These are phyloP conservation scores for Athalia rosae DNA, from an alignment of 2,888 invertebrate species.

Conservation along the genomic window DNA sequence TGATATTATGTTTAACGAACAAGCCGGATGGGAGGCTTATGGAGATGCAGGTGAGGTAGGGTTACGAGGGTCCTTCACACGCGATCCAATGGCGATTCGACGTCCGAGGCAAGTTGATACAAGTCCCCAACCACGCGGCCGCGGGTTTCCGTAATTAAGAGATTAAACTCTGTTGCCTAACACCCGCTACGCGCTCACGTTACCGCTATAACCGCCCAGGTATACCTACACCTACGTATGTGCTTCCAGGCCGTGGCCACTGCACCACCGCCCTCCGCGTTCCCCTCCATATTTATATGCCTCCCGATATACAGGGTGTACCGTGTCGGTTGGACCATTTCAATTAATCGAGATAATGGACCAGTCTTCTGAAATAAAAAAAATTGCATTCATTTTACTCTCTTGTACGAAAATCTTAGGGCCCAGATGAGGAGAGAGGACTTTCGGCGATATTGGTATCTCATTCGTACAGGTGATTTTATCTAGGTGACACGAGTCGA, in stretches of 20 bases:
- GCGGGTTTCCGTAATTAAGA: slow-evolving; percentile 68
- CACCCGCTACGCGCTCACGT: slow-evolving; percentile 53
- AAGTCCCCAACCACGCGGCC: slow-evolving; percentile 43
- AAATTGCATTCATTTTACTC: too few species aligned
- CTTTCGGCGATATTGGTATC: too few species aligned
- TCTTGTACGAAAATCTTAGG: too few species aligned
- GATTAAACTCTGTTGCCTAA: slow-evolving; percentile 69
- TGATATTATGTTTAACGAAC: slow-evolving; percentile 71
- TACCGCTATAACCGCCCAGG: slow-evolving; percentile 5
- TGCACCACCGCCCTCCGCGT: too few species aligned
- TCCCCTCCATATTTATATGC: too few species aligned
- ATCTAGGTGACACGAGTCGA: too few species aligned
- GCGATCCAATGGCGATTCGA: slow-evolving; percentile 51
- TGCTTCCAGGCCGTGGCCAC: slow-evolving; percentile 2
- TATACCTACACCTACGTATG: slow-evolving; percentile 21
- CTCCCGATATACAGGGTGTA: too few species aligned
- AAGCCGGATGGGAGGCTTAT: slow-evolving; percentile 71
- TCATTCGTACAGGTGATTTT: too few species aligned
- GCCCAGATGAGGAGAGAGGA: too few species aligned
- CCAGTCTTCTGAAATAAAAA: too few species aligned
- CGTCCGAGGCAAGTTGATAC: not conserved
- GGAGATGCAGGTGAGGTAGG: slow-evolving; percentile 56
- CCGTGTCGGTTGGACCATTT: too few species aligned
- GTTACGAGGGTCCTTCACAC: slow-evolving; percentile 66
- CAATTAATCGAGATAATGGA: too few species aligned